Conservation (phyloP, 2,888 invertebrate genomes). For the Agriopis aurantiaria region DNA sequence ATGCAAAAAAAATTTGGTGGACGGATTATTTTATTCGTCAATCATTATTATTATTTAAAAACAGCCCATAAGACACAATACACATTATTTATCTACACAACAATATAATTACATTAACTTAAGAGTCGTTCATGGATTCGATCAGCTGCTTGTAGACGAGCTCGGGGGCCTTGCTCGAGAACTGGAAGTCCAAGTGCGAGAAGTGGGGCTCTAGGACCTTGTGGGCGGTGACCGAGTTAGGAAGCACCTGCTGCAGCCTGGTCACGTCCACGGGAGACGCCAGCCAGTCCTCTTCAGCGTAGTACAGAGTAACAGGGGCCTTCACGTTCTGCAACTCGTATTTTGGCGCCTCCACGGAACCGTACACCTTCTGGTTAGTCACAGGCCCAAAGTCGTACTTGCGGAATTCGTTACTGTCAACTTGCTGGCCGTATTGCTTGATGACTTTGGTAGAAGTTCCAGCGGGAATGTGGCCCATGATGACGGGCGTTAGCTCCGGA, state of each 20-base stretch:
- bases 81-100: slow-evolving; percentile 37
- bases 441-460: slow-evolving; percentile 85
- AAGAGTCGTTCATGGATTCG: slow-evolving; percentile 63
- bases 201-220: slow-evolving; percentile 84
- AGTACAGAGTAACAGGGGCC: slow-evolving; percentile 75
- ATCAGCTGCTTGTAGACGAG: slow-evolving; percentile 72
- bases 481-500: slow-evolving; percentile 80
- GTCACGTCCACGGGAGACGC: slow-evolving; percentile 87
- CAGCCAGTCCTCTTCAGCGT: slow-evolving; percentile 88
- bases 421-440: slow-evolving; percentile 85
- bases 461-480: slow-evolving; percentile 84
- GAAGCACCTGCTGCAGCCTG: slow-evolving; percentile 83
- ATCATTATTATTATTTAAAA: slow-evolving; percentile 51
- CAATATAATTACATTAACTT: slow-evolving; percentile 48
- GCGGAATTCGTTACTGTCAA: slow-evolving; percentile 68
- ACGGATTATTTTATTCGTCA: slow-evolving; percentile 66
- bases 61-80: slow-evolving; percentile 52
- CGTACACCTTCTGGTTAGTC: slow-evolving; percentile 73
- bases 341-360: slow-evolving; percentile 65
- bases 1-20: slow-evolving; percentile 46
- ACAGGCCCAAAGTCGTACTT: slow-evolving; percentile 73
- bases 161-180: slow-evolving; percentile 70
- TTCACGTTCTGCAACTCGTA: slow-evolving; percentile 74
- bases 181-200: slow-evolving; percentile 79
- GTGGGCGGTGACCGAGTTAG: slow-evolving; percentile 83